phyloP scores from a whole-genome alignment of 2,888 invertebrate species.

The Platycnemis pennipes region DNA sequence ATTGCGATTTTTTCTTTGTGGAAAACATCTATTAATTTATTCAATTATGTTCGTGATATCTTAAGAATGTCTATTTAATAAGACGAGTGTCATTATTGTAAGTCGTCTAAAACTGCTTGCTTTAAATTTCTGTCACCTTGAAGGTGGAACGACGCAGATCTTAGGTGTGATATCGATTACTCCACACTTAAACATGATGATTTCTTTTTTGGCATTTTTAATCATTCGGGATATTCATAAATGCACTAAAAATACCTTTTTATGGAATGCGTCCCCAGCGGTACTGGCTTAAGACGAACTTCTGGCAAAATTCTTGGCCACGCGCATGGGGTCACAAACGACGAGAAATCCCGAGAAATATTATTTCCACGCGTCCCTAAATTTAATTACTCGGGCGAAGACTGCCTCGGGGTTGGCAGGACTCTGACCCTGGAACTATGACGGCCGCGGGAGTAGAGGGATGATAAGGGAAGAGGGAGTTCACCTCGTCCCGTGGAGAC shows the following conservation, averaged over 20 bases:
- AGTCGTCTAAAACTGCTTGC: too few species aligned
- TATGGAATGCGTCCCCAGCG: neutral
- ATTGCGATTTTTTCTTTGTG: too few species aligned
- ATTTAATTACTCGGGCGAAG: neutral
- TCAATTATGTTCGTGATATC: too few species aligned
- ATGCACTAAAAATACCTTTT: neutral
- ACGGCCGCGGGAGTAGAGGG: neutral
- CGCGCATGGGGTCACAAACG: neutral
- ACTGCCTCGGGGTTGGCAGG: neutral
- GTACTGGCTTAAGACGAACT: neutral
- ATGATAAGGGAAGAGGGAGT: neutral
- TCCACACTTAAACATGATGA: too few species aligned
- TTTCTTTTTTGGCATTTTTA: too few species aligned
- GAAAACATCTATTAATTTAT: too few species aligned
- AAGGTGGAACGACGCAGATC: too few species aligned
- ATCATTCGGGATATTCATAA: neutral
- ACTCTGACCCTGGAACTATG: neutral
- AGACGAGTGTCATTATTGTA: too few species aligned
- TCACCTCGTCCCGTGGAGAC: too few species aligned
- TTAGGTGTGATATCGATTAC: too few species aligned
- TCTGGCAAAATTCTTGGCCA: neutral
- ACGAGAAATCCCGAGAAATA: neutral
- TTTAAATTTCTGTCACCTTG: too few species aligned
- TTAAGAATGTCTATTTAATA: too few species aligned
- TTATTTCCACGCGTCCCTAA: neutral